Evolutionary conservation across 2,888 invertebrate species (phyloP).

Genomic region (Bombyx huttoni): DNA sequence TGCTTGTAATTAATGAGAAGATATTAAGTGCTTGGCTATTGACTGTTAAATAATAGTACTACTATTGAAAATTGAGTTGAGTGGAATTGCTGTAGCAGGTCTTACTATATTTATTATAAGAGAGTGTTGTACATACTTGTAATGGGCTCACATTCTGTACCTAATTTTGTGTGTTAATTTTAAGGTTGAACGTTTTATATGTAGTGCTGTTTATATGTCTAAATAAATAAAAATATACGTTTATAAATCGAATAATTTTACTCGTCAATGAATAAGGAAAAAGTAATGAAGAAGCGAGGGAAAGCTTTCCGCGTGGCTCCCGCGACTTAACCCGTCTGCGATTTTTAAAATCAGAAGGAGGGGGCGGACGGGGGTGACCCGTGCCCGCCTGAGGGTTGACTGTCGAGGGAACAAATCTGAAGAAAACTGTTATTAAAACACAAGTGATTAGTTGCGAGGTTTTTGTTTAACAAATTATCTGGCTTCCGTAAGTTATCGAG

Average conservation of each 20-base stretch:
- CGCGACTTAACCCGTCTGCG: constrained; percentile 57
- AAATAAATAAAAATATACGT: background rate
- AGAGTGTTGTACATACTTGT: no score
- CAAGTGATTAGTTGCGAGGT: constrained; percentile 47
- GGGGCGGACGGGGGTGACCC: constrained; percentile 22
- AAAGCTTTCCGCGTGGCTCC: constrained; percentile 21
- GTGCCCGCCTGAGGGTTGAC: constrained; percentile 24
- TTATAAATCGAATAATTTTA: background rate
- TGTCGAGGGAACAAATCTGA: constrained; percentile 38
- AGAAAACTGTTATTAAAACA: constrained; percentile 64
- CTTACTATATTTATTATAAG: no score
- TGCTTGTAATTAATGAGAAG: no score
- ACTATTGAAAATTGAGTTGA: no score
- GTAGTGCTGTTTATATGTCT: no score
- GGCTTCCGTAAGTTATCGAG: constrained; percentile 5
- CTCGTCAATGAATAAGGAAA: background rate
- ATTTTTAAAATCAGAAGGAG: constrained; percentile 60
- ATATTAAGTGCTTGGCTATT: no score
- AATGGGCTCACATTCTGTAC: no score
- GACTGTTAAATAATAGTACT: no score
- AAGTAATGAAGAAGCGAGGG: constrained; percentile 14
- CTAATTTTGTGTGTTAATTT: no score
- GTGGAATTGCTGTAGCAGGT: no score
- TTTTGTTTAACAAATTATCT: constrained; percentile 32
- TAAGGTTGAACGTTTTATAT: no score